phyloP scores from a whole-genome alignment of 2,888 invertebrate genomes.

The Mesodorylaimus sp. region DNA sequence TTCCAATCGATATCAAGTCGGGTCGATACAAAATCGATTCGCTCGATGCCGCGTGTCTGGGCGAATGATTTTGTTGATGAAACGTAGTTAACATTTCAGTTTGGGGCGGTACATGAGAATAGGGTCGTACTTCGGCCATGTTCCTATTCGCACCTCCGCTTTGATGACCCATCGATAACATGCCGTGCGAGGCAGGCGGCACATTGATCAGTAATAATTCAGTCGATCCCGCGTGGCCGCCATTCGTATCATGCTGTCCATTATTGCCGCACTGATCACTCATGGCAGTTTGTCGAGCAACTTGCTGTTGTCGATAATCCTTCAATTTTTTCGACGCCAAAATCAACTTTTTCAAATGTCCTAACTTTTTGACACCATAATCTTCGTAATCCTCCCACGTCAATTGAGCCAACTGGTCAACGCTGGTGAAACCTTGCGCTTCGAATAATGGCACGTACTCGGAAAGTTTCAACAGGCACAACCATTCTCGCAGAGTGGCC shows the following conservation, averaged over 20 bases:
- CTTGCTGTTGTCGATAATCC: not conserved
- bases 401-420: slow-evolving; percentile 78
- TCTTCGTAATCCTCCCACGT: slow-evolving; percentile 99
- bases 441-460: slow-evolving; percentile 75
- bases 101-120: not conserved
- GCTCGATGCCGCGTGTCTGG: no score
- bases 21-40: no score
- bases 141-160: no score
- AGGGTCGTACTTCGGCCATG: not conserved
- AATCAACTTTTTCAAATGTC: slow-evolving; percentile 89
- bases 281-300: not conserved
- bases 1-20: no score
- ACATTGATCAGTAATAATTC: not conserved
- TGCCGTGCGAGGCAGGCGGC: not conserved
- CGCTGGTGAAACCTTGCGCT: slow-evolving; percentile 77
- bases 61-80: not conserved
- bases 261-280: not conserved
- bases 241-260: not conserved
- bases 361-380: slow-evolving; percentile 45
- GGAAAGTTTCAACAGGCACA: slow-evolving; percentile 66
- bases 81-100: no score
- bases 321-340: slow-evolving; percentile 77
- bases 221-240: not conserved
- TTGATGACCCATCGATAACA: no score
- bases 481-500: slow-evolving; percentile 86